Evolutionary conservation across 2,888 invertebrate species (phyloP).

Genomic region (Plebejus melissa): DNA sequence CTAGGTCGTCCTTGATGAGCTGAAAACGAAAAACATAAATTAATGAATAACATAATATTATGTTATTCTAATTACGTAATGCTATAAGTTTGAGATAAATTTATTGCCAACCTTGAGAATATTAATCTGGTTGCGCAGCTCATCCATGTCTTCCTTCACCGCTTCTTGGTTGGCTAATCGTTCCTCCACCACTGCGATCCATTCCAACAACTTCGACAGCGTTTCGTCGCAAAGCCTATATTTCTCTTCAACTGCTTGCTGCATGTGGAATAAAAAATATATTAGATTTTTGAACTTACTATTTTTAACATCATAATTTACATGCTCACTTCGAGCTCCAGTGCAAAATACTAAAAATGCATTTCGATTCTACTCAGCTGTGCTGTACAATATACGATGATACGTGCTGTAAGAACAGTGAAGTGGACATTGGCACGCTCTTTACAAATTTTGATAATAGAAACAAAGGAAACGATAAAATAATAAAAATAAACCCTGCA

Average conservation of each 20-base stretch:
- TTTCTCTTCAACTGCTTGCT: constrained; percentile 98
- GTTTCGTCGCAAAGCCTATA: constrained; percentile 94
- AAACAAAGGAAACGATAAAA: neutral
- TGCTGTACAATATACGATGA: constrained; percentile 28
- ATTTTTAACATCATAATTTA: constrained; percentile 28
- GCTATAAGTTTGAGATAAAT: neutral
- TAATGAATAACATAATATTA: neutral
- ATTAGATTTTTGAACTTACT: constrained; percentile 38
- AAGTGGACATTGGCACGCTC: constrained; percentile 11
- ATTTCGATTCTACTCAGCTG: constrained; percentile 27
- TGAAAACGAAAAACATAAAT: constrained; percentile 48
- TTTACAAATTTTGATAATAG: constrained; percentile 5
- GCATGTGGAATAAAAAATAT: constrained; percentile 50
- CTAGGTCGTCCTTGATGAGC: constrained; percentile 94
- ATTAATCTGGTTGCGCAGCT: constrained; percentile 92
- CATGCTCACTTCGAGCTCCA: constrained; percentile 32
- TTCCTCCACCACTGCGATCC: constrained; percentile 92
- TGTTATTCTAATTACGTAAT: neutral
- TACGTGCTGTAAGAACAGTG: constrained; percentile 2
- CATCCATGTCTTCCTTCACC: constrained; percentile 91
- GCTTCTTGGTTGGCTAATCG: constrained; percentile 91
- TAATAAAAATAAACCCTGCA: constrained; percentile 1
- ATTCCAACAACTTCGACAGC: constrained; percentile 89
- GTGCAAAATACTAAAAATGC: constrained; percentile 28
- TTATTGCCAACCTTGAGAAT: constrained; percentile 83